A percentile compares a stretch with the other conserved stretches of the same genome.
These are phyloP conservation scores for Oreochromis tanganicae DNA, from an alignment of 2,113 vertebrate species.

Conservation along the genomic window DNA sequence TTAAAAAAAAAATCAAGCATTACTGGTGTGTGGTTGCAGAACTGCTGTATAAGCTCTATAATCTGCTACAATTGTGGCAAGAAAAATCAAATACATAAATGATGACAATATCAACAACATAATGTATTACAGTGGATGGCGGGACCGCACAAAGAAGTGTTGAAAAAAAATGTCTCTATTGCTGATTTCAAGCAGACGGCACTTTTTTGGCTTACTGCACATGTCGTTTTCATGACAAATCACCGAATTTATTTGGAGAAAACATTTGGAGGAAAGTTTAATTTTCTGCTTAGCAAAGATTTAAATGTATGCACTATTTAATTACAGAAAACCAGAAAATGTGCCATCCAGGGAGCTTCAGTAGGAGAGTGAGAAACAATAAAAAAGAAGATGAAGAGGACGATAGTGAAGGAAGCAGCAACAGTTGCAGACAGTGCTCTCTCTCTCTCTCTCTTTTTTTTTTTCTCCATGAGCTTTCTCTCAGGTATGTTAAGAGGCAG, in stretches of 20 bases:
- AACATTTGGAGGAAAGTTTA: background rate
- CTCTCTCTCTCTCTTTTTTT: background rate
- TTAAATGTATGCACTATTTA: slow-evolving; percentile 51
- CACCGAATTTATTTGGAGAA: background rate
- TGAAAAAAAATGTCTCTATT: background rate
- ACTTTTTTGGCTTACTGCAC: background rate
- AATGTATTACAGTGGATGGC: background rate
- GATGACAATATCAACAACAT: background rate
- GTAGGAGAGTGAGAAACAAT: slow-evolving; percentile 6
- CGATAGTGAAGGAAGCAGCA: slow-evolving; percentile 29
- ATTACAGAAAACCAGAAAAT: slow-evolving; percentile 48
- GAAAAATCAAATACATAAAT: background rate
- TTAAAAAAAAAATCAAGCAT: background rate
- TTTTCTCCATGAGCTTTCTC: slow-evolving; percentile 60
- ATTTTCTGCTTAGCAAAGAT: slow-evolving; percentile 41
- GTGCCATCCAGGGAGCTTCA: slow-evolving; percentile 28
- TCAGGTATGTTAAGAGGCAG: slow-evolving; percentile 68
- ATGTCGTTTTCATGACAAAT: background rate
- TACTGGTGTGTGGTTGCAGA: background rate
- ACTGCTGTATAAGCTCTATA: background rate
- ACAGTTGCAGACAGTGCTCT: slow-evolving; percentile 41
- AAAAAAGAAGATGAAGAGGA: background rate
- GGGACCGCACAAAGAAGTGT: background rate
- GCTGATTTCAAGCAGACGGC: background rate
- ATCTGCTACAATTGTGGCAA: background rate